Evolutionary conservation across 2,797 vertebrate species (phyloP), one percentile per base, ranked within the genome.

Genomic region (Poecilia picta): DNA sequence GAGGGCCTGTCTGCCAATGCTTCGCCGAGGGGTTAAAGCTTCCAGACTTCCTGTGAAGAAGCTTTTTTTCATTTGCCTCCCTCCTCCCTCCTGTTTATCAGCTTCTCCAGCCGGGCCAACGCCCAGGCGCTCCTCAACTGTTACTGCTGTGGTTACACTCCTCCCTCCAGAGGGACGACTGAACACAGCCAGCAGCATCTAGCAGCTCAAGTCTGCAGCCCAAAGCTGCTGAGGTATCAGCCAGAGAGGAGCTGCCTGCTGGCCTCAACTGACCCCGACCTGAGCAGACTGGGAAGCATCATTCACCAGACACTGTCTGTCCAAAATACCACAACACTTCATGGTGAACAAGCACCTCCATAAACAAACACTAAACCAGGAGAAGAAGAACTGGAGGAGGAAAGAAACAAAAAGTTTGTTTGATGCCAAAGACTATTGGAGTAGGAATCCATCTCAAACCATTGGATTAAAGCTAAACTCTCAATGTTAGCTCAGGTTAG

Each of bases 101-200:
- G 93, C 86, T 75, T 64, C 66, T 81, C 94, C 94, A 94, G 93
- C 76, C 83, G 43, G 89, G 94, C 90, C 93, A 88, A 96, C 96
- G 94, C 96, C 96, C 95, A 89, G 90, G 88, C 89, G 71, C 74
- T 81, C 77, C 77, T 78, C 80, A 79, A 81, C 92, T 81, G 91
- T 81, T 55, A 49, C 62, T 87, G 82, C 86, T 80, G 87, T 89
- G 90, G 91, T 87, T 85, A 91, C 89, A 46, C 82, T 76, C 83
- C 81, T 87, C 93, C 91, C 90, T 81, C 84, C 83, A 76, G 90
- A 91, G 86, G 86, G 8, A 36, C 74, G n/a, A 33, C 74, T 3
- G 0, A 11, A 43, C 79, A 28, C 72, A 31, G 31, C 68, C 31
- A 15, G 45, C 0, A 28, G 71, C 36, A 12, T 45, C 64, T 4